These are phyloP conservation scores for Chiloscyllium plagiosum DNA, from an alignment of 2,113 vertebrate genomes.

Conservation along the genomic window DNA sequence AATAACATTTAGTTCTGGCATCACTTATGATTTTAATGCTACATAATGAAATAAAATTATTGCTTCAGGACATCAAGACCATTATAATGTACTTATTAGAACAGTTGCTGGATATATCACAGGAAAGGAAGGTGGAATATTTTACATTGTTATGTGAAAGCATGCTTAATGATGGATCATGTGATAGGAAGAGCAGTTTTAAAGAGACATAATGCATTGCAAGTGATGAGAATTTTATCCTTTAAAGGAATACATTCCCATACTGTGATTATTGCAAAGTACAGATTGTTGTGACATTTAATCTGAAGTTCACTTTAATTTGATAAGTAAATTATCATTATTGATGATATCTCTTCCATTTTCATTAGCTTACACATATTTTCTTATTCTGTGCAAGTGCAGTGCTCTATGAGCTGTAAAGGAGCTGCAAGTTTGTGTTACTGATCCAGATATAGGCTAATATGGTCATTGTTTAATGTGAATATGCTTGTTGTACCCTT, in stretches of 20 bases:
- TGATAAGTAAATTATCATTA: not conserved
- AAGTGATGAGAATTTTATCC: not conserved
- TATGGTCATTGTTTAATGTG: not conserved
- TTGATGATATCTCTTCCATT: not conserved
- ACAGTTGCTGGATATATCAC: not conserved
- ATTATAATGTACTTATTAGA: slow-evolving; percentile 6
- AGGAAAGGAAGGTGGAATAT: slow-evolving; percentile 13
- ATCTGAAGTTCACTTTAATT: slow-evolving; percentile 8
- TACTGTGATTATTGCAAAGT: not conserved
- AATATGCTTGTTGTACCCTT: not conserved
- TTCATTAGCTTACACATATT: not conserved
- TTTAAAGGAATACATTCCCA: not conserved
- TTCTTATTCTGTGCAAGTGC: not conserved
- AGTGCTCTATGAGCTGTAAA: not conserved
- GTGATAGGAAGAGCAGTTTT: not conserved
- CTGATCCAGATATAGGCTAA: not conserved
- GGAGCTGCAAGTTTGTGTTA: not conserved
- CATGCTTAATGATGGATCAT: not conserved
- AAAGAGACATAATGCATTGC: not conserved
- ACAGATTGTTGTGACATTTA: not conserved
- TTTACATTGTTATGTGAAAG: not conserved
- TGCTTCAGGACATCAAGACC: not conserved
- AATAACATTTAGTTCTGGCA: not conserved
- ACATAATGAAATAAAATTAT: slow-evolving; percentile 21
- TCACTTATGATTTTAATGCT: not conserved